These are phyloP conservation scores for Morpho deidamia DNA, from an alignment of 2,888 invertebrate genomes.

Conservation along the genomic window DNA sequence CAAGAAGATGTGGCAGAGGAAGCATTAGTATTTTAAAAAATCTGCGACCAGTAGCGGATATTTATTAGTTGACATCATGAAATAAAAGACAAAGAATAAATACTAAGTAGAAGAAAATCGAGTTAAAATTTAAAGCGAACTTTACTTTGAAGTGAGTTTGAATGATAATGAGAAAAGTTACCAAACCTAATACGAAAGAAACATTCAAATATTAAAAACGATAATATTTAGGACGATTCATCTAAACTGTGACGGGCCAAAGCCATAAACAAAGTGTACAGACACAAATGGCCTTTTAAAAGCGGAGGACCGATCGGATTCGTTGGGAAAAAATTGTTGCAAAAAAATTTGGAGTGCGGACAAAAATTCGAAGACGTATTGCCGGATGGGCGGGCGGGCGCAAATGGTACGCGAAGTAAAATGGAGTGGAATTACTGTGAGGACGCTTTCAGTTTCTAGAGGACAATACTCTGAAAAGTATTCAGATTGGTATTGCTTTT, in stretches of 20 bases:
- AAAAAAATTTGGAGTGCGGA: constrained; percentile 29
- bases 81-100: too few species aligned
- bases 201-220: constrained; percentile 6
- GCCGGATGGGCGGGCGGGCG: constrained; percentile 28
- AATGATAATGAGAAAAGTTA: constrained; percentile 2
- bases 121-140: too few species aligned
- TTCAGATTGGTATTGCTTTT: neutral
- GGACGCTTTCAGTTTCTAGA: constrained; percentile 10
- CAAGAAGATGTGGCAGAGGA: too few species aligned
- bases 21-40: too few species aligned
- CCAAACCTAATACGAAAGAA: neutral
- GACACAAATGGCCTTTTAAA: constrained; percentile 52
- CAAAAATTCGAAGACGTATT: constrained; percentile 35
- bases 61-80: too few species aligned
- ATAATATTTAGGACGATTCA: constrained; percentile 26
- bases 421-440: constrained; percentile 22
- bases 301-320: constrained; percentile 39
- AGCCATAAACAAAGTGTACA: constrained; percentile 48
- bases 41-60: too few species aligned
- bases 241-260: constrained; percentile 28
- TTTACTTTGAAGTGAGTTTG: neutral
- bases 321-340: constrained; percentile 34
- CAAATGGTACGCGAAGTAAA: constrained; percentile 31
- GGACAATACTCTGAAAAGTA: neutral
- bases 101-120: too few species aligned